Base-by-base conservation (phyloP, 2,888 invertebrate species). In the Xestoiulus laeticollis region DNA sequence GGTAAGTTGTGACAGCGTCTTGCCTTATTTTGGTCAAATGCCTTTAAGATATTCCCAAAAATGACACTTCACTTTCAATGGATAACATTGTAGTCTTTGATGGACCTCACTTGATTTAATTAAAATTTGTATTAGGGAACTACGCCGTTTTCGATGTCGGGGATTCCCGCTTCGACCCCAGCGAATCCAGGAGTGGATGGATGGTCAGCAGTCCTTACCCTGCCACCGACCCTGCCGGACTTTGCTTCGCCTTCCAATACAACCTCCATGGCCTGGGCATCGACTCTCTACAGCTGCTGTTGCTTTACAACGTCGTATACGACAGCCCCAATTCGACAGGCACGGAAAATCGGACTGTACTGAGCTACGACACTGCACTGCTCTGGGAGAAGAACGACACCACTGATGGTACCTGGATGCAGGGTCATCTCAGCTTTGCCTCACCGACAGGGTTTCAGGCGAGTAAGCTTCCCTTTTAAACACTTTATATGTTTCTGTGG, bases 211-310 rank as follows among this genome's bases (percentile, higher is more conserved):
- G 33, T 12, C n/a, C 38, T 2, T 38, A 68, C 26, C 33, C 10
- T 8, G 43, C 88, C 33, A 88, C 88, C 2, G 88, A 82, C n/a
- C 88, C 88, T 8, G 12, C 53, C 26, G 88, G 88, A 19, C 14
- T 33, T 22, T 88, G 88, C 53, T 59, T 88, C 26, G 59, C 86
- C n/a, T 88, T 88, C 43, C 86, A 88, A 32, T 88, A 88, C 86
- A 88, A 33, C 86, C 43, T 88, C 22, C 26, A 88, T 19, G 88
- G 88, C 26, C 44, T 88, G n/a, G 88, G 88, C 16, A 43, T 88
- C 16, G 88, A 88, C 43, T 32, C 88, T 8, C 43, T 88, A 19
- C 86, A 38, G 30, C 26, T 88, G 19, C 53, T 88, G 1, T 22
- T 88, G 82, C 38, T 88, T 30, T 86, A 86, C 84, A 84, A 87